Evolutionary conservation across 2,797 vertebrate genomes (phyloP), one percentile per base, ranked within the genome.

Genomic region (Poecilia gillii): DNA sequence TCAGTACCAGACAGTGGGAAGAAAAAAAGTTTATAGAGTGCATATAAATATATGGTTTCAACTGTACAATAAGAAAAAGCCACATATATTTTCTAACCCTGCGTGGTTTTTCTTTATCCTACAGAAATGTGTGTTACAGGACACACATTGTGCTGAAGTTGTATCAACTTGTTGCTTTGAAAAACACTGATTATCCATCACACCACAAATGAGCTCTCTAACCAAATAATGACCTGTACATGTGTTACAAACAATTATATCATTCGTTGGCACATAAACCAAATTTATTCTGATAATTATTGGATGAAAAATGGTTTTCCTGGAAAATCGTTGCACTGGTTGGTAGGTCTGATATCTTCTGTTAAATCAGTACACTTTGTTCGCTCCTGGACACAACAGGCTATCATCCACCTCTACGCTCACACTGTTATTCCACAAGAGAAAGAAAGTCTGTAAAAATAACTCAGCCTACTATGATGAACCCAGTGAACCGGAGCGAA

Each of bases 401-500:
- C 14, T 31, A 25, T 1, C 72, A 5, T 25, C 72, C 47, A 6
- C 47, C 51, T 53, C 73, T 72, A 49, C 76, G 55, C 74, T 31
- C 57, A 13, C 57, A 31, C 57, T 62, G 57, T 7, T 2, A 57
- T 28, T 57, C 9, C 55, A n/a, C 53, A 57, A n/a, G n/a, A 68
- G 51, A 33, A 41, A 75, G 51, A 55, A 41, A 28, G 39, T 41
- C 80, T 81, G 83, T 81, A 70, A 33, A 77, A 62, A 51, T 12
- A 74, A 62, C 6, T 45, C 80, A 79, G 36, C 57, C 66, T 16
- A 8, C 16, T 49, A 39, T 88, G 82, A 39, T 88, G 82, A 91
- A 92, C 89, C 84, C 82, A 31, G 0, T 89, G 87, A 90, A 90
- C 87, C 85, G 68, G 77, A 79, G 76, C 79, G 75, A 84, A 85